A percentile compares a stretch with the other conserved stretches of the same genome.
These are phyloP conservation scores for Drosophila tristis DNA, from an alignment of 1,140 invertebrate species.

Conservation along the genomic window DNA sequence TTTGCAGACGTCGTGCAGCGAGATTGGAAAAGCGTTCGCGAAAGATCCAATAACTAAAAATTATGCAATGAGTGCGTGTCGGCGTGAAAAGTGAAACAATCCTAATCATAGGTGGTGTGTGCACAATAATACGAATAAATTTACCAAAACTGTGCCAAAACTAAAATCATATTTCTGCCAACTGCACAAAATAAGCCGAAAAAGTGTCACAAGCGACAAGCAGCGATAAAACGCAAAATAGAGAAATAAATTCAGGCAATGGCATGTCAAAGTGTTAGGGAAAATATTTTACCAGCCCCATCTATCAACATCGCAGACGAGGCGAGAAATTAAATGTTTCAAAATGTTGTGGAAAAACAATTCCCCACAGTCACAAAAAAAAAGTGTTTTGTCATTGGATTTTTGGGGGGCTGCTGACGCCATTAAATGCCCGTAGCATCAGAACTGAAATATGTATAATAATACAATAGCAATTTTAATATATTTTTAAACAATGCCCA, in stretches of 20 bases:
- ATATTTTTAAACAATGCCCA: slow-evolving; percentile 32
- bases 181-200: slow-evolving; percentile 13
- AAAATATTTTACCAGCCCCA: slow-evolving; percentile 56
- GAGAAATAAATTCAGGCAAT: slow-evolving; percentile 63
- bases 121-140: not conserved
- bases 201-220: slow-evolving; percentile 2
- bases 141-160: slow-evolving; percentile 2
- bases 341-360: slow-evolving; percentile 24
- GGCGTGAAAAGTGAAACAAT: slow-evolving; percentile 16
- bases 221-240: slow-evolving; percentile 1
- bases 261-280: slow-evolving; percentile 47
- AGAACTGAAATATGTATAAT: not conserved
- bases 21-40: slow-evolving; percentile 10
- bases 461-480: not conserved
- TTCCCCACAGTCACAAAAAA: slow-evolving; percentile 5
- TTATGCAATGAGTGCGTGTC: slow-evolving; percentile 46
- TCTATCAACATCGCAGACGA: slow-evolving; percentile 49
- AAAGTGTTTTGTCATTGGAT: slow-evolving; percentile 52
- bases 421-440: slow-evolving; percentile 36
- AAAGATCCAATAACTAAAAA: slow-evolving; percentile 11
- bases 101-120: not conserved
- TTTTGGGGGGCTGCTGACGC: slow-evolving; percentile 52
- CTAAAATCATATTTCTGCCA: slow-evolving; percentile 40
- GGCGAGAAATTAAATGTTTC: slow-evolving; percentile 38
- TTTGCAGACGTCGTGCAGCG: slow-evolving; percentile 52